These are phyloP conservation scores for Fulmarus glacialis DNA, from an alignment of 2,113 vertebrate species.

Conservation along the genomic window DNA sequence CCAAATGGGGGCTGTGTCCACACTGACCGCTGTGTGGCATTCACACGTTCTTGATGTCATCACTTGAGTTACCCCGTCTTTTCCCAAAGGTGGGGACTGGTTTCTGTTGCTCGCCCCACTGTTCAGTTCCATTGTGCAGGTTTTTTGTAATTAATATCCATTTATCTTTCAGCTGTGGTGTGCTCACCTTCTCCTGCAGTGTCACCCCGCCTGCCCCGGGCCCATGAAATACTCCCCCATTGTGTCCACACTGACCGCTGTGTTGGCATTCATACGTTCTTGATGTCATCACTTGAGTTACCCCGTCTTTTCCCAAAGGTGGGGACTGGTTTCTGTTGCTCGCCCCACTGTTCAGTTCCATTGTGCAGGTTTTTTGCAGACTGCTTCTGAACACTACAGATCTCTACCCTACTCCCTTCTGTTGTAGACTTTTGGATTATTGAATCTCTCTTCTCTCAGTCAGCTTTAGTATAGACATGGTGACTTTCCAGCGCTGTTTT, in stretches of 20 bases:
- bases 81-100: neutral
- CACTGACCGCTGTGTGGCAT: accelerated
- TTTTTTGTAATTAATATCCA: neutral
- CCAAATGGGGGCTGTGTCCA: too few species aligned
- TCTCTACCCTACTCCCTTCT: neutral
- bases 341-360: neutral
- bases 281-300: neutral
- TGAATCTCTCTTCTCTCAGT: neutral
- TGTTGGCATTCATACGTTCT: neutral
- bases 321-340: neutral
- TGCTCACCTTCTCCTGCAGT: neutral
- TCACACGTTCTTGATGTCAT: neutral
- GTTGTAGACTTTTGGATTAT: neutral
- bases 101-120: neutral
- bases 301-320: neutral
- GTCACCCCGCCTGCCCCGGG: accelerated
- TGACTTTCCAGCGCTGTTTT: neutral
- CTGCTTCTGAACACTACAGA: neutral
- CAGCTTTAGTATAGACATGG: neutral
- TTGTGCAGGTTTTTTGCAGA: neutral
- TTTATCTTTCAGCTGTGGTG: neutral
- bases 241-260: neutral
- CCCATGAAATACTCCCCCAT: neutral
- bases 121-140: neutral
- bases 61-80: neutral